These are phyloP conservation scores for Anodontia alba DNA, from an alignment of 2,888 invertebrate species.

Conservation along the genomic window DNA sequence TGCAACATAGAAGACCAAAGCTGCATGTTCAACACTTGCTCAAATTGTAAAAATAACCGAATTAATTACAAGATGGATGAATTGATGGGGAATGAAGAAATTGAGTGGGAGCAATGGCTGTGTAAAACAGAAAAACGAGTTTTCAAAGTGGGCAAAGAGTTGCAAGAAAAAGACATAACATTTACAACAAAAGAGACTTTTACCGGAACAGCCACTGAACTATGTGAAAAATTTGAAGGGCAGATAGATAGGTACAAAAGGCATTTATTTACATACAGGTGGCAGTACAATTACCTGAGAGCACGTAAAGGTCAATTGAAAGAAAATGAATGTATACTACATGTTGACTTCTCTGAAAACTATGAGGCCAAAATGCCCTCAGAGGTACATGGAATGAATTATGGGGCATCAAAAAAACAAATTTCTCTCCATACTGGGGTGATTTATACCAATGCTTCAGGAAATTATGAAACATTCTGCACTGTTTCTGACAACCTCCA, in stretches of 20 bases:
- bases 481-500: conserved; percentile 77
- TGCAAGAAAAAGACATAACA: conserved; percentile 27
- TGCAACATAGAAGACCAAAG: conserved; percentile 15
- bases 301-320: conserved; percentile 22
- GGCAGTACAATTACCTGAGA: conserved; percentile 15
- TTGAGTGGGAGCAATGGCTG: conserved; percentile 37
- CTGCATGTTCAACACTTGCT: conserved; percentile 33
- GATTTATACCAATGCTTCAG: conserved; percentile 8
- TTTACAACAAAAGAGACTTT: conserved; percentile 37
- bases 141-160: conserved; percentile 25
- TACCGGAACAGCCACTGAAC: conserved; percentile 18
- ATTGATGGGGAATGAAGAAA: conserved; percentile 23
- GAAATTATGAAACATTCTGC: conserved; percentile 62
- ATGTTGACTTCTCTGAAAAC: conserved; percentile 51
- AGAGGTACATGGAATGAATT: conserved; percentile 46
- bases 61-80: not conserved
- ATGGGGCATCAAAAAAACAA: conserved; percentile 47
- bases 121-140: conserved; percentile 29
- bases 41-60: not conserved
- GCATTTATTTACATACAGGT: not conserved
- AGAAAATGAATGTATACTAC: conserved; percentile 36
- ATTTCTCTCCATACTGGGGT: conserved; percentile 55
- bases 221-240: conserved; percentile 32
- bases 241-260: conserved; percentile 22
- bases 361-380: conserved; percentile 29